A percentile compares a stretch with the other conserved stretches of the same genome.
Conservation (phyloP, 2,888 invertebrate species). For the Eupithecia inturbata region DNA sequence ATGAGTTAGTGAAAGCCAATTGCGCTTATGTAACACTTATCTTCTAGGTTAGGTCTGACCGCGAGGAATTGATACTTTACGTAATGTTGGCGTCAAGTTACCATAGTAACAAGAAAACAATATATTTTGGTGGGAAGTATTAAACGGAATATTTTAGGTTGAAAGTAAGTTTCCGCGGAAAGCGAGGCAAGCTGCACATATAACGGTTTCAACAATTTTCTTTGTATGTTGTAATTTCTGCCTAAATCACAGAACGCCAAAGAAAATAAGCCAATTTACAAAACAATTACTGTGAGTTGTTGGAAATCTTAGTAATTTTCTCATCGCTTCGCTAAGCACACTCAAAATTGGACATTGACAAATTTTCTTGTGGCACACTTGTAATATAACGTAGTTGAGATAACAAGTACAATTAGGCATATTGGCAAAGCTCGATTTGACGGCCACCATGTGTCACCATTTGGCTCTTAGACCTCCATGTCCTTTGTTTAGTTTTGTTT, state of each 20-base stretch:
- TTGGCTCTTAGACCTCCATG: neutral
- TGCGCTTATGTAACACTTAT: constrained; percentile 28
- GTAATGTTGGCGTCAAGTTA: neutral
- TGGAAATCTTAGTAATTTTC: neutral
- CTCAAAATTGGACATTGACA: neutral
- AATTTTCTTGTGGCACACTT: neutral
- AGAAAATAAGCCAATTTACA: constrained; percentile 5
- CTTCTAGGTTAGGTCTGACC: constrained; percentile 18
- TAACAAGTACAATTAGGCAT: neutral
- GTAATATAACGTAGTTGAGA: neutral
- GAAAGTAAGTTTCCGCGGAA: neutral
- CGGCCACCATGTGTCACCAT: neutral
- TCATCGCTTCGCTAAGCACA: neutral
- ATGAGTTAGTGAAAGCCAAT: constrained; percentile 29
- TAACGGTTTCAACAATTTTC: neutral
- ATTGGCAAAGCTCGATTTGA: neutral
- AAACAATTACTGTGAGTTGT: neutral
- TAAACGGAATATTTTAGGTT: neutral
- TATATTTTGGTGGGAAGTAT: neutral
- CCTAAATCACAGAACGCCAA: neutral
- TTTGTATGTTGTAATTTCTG: neutral
- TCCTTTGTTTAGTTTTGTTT: neutral
- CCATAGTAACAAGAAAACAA: neutral
- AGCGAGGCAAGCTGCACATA: neutral
- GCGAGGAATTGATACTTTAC: constrained; percentile 23